Evolutionary conservation across 2,113 vertebrate genomes (phyloP).

Genomic region (Amphiprion ocellaris): DNA sequence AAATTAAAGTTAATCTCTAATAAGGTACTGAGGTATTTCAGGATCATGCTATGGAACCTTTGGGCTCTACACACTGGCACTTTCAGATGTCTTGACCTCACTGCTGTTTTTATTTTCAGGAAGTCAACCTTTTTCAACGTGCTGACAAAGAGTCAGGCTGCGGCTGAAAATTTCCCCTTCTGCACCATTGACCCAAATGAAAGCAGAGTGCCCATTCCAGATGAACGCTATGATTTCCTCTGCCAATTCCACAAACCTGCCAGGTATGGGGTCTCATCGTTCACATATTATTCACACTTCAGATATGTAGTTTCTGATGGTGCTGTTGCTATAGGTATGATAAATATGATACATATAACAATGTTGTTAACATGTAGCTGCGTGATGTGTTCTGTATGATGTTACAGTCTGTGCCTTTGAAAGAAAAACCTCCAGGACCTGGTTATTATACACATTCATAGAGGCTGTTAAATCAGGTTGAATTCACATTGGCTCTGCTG

Average conservation of each 20-base stretch:
- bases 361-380: constrained; percentile 69
- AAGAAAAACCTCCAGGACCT: constrained; percentile 50
- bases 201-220: constrained; percentile 94
- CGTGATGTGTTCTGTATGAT: constrained; percentile 30
- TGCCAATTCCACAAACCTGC: constrained; percentile 93
- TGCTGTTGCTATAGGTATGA: constrained; percentile 54
- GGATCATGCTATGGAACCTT: constrained; percentile 36
- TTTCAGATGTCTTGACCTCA: constrained; percentile 67
- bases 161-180: constrained; percentile 96
- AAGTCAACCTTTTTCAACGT: constrained; percentile 97
- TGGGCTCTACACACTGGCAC: constrained; percentile 39
- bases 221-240: constrained; percentile 94
- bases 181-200: constrained; percentile 98
- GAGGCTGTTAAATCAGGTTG: constrained; percentile 61
- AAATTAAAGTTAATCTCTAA: constrained; percentile 36
- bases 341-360: constrained; percentile 50
- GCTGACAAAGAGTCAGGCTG: constrained; percentile 93
- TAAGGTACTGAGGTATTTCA: constrained; percentile 49
- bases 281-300: constrained; percentile 77
- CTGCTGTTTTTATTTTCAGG: constrained; percentile 86
- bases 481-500: constrained; percentile 44
- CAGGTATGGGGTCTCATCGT: constrained; percentile 87
- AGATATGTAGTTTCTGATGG: constrained; percentile 49
- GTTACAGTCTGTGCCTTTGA: constrained; percentile 56
- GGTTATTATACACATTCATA: constrained; percentile 59